Conservation (phyloP, 1,140 invertebrate species). For the Trichomalopsis sarcophagae region DNA sequence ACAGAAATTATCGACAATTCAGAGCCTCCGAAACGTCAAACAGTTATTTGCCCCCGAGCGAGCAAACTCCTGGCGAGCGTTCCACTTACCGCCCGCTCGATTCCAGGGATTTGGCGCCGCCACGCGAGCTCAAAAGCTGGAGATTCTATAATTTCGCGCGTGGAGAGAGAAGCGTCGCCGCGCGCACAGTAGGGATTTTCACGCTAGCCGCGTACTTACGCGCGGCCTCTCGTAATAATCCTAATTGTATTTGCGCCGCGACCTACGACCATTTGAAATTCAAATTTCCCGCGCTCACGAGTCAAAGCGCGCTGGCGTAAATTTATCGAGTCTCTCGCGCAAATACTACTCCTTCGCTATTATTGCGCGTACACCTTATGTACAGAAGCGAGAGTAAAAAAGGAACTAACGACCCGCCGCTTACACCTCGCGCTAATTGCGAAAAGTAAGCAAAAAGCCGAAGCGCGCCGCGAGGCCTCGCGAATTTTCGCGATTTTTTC, state of each 20-base stretch:
- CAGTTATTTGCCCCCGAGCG: slow-evolving; percentile 42
- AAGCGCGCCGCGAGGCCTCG: background rate
- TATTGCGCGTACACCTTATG: background rate
- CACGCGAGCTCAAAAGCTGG: background rate
- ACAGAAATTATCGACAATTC: slow-evolving; percentile 40
- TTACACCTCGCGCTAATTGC: slow-evolving; percentile 1
- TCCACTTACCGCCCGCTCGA: slow-evolving; percentile 26
- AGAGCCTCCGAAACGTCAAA: slow-evolving; percentile 12
- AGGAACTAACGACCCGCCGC: background rate
- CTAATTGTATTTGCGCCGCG: slow-evolving; percentile 42
- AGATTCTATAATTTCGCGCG: slow-evolving; percentile 26
- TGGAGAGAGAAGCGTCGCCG: background rate
- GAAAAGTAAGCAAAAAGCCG: slow-evolving; percentile 24
- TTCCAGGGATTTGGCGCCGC: slow-evolving; percentile 35
- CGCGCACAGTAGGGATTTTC: background rate
- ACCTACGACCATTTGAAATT: slow-evolving; percentile 45
- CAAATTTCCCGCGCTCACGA: slow-evolving; percentile 16
- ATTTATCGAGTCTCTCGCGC: background rate
- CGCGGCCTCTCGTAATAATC: slow-evolving; percentile 28
- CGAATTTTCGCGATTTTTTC: slow-evolving; percentile 38
- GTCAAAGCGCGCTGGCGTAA: slow-evolving; percentile 26
- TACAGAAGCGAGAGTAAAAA: background rate
- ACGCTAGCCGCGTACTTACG: background rate
- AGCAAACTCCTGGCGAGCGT: slow-evolving; percentile 21
- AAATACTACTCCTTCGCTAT: background rate